phyloP scores from a whole-genome alignment of 1,140 invertebrate genomes.

The Eciton burchellii region DNA sequence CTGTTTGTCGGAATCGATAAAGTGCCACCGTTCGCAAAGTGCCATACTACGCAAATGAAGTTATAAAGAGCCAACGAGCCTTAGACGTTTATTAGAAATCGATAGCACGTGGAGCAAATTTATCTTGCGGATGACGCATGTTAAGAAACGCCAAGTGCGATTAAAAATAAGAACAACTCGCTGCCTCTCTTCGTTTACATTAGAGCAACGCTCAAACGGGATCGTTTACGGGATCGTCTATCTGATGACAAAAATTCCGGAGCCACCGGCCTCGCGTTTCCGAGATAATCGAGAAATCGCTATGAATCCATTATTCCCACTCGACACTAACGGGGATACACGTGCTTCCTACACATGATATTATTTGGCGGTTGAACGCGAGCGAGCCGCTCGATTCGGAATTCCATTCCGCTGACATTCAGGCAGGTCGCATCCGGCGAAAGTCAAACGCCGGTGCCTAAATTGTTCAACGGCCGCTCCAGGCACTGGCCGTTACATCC shows the following conservation, averaged over 20 bases:
- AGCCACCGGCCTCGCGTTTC: not conserved
- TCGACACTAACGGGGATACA: not conserved
- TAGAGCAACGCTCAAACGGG: not conserved
- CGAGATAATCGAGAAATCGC: not conserved
- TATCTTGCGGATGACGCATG: constrained; percentile 56
- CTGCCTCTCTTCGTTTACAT: not conserved
- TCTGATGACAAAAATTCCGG: constrained; percentile 5
- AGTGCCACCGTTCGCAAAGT: constrained; percentile 25
- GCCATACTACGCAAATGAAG: constrained; percentile 47
- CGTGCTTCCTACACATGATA: constrained; percentile 1
- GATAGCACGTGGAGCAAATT: constrained; percentile 57
- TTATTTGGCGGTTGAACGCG: constrained; percentile 23
- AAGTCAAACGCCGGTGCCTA: not conserved
- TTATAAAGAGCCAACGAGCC: constrained; percentile 44
- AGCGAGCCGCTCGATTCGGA: not conserved
- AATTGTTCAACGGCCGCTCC: not conserved
- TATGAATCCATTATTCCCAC: not conserved
- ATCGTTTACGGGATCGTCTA: constrained; percentile 17
- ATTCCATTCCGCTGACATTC: not conserved
- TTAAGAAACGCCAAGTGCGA: constrained; percentile 52
- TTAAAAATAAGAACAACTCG: constrained; percentile 58
- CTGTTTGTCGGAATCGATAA: constrained; percentile 40
- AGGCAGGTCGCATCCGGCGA: not conserved
- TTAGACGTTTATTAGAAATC: constrained; percentile 60
- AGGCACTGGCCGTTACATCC: not conserved